Evolutionary conservation across 1,140 invertebrate species (phyloP).

Genomic region (Drosophila athabasca): DNA sequence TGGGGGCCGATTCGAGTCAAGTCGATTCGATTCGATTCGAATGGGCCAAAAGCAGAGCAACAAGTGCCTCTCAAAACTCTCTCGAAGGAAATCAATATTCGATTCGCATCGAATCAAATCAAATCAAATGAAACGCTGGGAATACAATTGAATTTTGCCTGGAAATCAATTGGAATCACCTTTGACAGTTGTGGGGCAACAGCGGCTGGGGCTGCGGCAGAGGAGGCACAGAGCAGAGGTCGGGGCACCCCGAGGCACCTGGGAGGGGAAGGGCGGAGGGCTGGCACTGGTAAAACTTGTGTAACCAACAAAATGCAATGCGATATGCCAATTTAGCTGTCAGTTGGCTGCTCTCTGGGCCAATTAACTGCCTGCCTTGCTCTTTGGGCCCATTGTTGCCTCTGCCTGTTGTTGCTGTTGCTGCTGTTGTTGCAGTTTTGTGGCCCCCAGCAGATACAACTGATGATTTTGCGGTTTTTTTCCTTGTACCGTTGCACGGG

Average conservation of each 20-base stretch:
- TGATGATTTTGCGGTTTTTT: constrained; percentile 77
- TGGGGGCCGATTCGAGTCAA: constrained; percentile 25
- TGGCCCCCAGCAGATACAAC: constrained; percentile 59
- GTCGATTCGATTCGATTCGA: constrained; percentile 4
- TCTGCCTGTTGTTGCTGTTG: constrained; percentile 70
- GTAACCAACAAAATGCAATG: constrained; percentile 71
- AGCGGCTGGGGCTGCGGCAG: background rate
- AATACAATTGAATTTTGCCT: constrained; percentile 35
- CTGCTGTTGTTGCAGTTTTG: constrained; percentile 68
- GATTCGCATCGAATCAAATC: constrained; percentile 31
- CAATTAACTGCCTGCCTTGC: constrained; percentile 64
- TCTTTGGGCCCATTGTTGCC: constrained; percentile 42
- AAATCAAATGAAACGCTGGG: constrained; percentile 38
- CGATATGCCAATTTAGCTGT: constrained; percentile 79
- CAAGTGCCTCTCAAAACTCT: constrained; percentile 50
- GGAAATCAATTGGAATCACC: constrained; percentile 58
- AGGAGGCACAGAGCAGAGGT: background rate
- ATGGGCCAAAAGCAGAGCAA: constrained; percentile 55
- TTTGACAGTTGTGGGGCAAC: constrained; percentile 51
- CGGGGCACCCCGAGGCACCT: constrained; percentile 8
- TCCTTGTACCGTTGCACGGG: background rate
- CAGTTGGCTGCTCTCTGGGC: constrained; percentile 76
- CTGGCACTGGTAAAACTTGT: constrained; percentile 47
- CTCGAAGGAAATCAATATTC: constrained; percentile 31
- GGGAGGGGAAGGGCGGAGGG: background rate